A percentile compares a stretch with the other conserved stretches of the same genome.
phyloP scores from a whole-genome alignment of 53 echinoderm and acorn worm genomes.

The Hippasteria phrygiana region DNA sequence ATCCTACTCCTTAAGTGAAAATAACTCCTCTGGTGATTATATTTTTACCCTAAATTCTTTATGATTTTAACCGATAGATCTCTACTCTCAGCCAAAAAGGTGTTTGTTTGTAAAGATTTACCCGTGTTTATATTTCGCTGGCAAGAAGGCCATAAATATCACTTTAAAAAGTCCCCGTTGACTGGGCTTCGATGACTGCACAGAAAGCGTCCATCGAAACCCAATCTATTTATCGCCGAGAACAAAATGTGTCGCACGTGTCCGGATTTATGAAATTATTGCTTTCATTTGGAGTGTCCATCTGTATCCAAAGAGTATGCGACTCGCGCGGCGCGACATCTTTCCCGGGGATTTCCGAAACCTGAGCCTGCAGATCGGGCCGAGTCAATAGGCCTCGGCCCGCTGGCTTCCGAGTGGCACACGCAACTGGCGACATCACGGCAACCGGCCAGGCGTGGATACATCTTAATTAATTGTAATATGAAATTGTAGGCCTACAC shows the following conservation, averaged over 20 bases:
- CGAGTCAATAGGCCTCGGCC: background rate
- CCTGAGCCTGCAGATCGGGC: constrained; percentile 27
- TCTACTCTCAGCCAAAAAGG: constrained; percentile 11
- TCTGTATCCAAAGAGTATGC: constrained; percentile 2
- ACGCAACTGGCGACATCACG: constrained; percentile 32
- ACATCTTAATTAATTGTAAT: constrained; percentile 60
- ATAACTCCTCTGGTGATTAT: background rate
- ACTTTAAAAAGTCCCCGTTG: constrained; percentile 51
- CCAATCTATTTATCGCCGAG: constrained; percentile 50
- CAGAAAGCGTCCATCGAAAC: constrained; percentile 30
- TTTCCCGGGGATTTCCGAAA: constrained; percentile 28
- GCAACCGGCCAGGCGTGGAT: constrained; percentile 31
- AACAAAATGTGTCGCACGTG: constrained; percentile 33
- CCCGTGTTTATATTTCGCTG: constrained; percentile 46
- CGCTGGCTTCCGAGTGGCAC: constrained; percentile 27
- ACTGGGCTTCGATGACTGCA: constrained; percentile 3
- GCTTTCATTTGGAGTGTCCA: constrained; percentile 26
- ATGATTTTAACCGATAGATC: background rate
- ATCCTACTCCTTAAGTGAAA: background rate
- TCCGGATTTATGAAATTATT: constrained; percentile 50
- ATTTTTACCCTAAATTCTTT: constrained; percentile 19
- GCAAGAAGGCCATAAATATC: constrained; percentile 46
- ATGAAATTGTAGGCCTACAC: constrained; percentile 1
- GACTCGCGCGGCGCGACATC: background rate
- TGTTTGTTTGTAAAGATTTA: constrained; percentile 62